Conservation (phyloP, 2,113 vertebrate species). For the Pterocles orientalis region DNA sequence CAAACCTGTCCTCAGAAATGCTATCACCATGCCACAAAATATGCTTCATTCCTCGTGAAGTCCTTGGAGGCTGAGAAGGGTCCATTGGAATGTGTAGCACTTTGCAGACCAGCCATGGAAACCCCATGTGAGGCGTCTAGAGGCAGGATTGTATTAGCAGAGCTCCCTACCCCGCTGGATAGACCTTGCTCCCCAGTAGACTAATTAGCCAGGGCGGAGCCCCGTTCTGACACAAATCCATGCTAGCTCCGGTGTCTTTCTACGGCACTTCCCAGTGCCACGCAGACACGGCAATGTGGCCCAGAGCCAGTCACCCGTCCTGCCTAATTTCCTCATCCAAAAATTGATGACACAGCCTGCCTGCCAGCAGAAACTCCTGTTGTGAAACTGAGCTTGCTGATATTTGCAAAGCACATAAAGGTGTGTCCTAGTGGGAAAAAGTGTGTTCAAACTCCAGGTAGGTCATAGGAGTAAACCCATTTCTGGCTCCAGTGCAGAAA, state of each 20-base stretch:
- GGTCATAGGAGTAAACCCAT: neutral
- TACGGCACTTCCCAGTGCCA: neutral
- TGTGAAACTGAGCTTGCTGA: slow-evolving; percentile 63
- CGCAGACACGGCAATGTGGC: neutral
- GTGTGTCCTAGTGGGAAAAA: slow-evolving; percentile 31
- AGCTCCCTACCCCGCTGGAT: neutral
- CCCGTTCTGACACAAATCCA: neutral
- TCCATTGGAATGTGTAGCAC: neutral
- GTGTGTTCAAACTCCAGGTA: neutral
- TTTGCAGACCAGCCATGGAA: neutral
- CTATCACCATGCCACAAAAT: neutral
- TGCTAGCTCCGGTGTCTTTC: neutral
- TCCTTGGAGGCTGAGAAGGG: neutral
- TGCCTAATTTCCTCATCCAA: slow-evolving; percentile 53
- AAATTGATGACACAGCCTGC: slow-evolving; percentile 37
- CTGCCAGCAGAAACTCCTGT: slow-evolving; percentile 59
- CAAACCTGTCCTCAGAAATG: neutral
- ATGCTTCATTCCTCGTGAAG: neutral
- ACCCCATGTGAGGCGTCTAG: neutral
- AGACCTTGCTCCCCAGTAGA: neutral
- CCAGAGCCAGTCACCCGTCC: slow-evolving; percentile 4
- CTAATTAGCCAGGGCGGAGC: slow-evolving; percentile 41
- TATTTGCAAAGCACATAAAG: slow-evolving; percentile 56
- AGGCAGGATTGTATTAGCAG: neutral
- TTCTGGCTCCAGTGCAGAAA: neutral